These are phyloP conservation scores for Osedax fenrisi DNA, from an alignment of 2,888 invertebrate genomes.

Conservation along the genomic window DNA sequence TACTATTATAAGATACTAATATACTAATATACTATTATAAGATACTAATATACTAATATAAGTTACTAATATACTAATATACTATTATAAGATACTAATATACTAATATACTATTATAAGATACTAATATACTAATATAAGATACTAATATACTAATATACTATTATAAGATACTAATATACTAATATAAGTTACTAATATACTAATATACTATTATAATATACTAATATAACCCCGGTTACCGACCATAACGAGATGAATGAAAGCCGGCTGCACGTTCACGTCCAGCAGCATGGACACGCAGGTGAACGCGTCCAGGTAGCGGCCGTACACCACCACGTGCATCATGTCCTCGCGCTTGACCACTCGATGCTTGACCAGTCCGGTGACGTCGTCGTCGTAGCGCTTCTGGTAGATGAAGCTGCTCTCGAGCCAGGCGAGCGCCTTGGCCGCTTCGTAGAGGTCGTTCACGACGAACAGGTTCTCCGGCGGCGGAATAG, in stretches of 20 bases:
- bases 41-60: too few species aligned
- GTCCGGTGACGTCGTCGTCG: constrained; percentile 35
- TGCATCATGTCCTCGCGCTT: constrained; percentile 4
- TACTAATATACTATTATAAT: too few species aligned
- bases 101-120: too few species aligned
- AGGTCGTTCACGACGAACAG: constrained; percentile 47
- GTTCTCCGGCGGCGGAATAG: constrained; percentile 40
- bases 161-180: too few species aligned
- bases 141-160: too few species aligned
- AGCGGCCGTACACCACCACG: constrained; percentile 60
- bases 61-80: too few species aligned
- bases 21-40: too few species aligned
- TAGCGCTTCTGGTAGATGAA: constrained; percentile 44
- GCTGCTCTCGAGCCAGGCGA: constrained; percentile 44
- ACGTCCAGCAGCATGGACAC: constrained; percentile 58
- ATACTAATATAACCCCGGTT: too few species aligned
- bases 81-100: too few species aligned
- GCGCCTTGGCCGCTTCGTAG: constrained; percentile 45
- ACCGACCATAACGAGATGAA: constrained; percentile 52
- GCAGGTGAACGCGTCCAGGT: constrained; percentile 60
- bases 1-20: too few species aligned
- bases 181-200: too few species aligned
- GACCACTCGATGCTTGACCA: neutral
- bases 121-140: too few species aligned
- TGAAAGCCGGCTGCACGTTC: constrained; percentile 55